Evolutionary conservation across 2,113 vertebrate species (phyloP).

Genomic region (Promerops cafer): DNA sequence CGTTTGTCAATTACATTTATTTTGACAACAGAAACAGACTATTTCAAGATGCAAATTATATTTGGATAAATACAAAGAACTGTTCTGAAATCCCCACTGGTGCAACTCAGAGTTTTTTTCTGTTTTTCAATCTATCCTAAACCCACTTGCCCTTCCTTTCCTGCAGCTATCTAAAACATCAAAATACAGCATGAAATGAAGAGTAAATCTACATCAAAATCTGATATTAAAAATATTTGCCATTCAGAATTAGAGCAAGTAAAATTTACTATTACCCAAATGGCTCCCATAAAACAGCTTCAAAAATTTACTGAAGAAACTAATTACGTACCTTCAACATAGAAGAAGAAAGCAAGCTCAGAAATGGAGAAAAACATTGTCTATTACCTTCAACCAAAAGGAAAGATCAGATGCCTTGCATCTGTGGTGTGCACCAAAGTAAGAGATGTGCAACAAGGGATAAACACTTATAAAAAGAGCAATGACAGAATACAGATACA

Average conservation of each 20-base stretch:
- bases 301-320: neutral
- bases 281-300: neutral
- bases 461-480: neutral
- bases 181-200: neutral
- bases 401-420: neutral
- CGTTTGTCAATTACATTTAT: conserved; percentile 19
- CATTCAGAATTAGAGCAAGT: neutral
- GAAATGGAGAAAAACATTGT: neutral
- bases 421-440: neutral
- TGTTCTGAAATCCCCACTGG: neutral
- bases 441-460: neutral
- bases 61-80: neutral
- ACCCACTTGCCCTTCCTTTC: neutral
- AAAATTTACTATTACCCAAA: neutral
- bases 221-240: neutral
- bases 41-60: neutral
- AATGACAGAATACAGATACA: neutral
- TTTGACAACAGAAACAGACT: conserved; percentile 5
- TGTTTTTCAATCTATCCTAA: neutral
- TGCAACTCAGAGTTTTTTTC: neutral
- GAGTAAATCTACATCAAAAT: neutral
- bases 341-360: neutral
- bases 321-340: neutral
- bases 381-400: neutral
- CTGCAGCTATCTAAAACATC: neutral